Base-by-base conservation (phyloP, 1,140 invertebrate genomes). In the Drosophila oshimai region DNA sequence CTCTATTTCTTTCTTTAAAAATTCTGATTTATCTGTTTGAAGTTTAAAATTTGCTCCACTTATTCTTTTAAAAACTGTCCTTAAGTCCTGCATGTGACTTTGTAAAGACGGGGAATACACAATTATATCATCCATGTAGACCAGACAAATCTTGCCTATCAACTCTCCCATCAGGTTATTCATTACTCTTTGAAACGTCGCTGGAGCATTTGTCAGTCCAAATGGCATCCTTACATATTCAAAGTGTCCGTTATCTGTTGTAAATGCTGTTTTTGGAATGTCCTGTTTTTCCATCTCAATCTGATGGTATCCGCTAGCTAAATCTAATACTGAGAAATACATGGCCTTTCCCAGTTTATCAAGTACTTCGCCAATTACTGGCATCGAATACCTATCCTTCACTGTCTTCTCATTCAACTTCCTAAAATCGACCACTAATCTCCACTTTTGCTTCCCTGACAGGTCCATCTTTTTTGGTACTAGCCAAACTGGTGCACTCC, bases 311-410 rank as follows among this genome's bases (percentile, higher is more conserved):
- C 93, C 93, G 44, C 71, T 89, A 0, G 69, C 68, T 6, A 93
- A 41, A 74, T 94, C 92, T 4, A 93, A 47, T 0, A 80, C 81
- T 2, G 80, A 79, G 61, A 93, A 93, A 49, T 90, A 92, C 37
- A 74, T 81, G 4, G 80, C 62, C 6, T 77, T 83, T 3, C 78
- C 87, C 36, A 94, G 46, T 24, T 74, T 67, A 47, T 92, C 84
- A 4, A 94, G 58, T 13, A 89, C 88, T 12, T 92, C 90, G 15
- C 90, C 89, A 33, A 93, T 90, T 13, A 89, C 76, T 6, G 92
- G 92, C 22, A 94, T 61, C 5, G 93, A 93, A 74, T 91, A 94
- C 31, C 62, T 78, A 72, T 94, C 93, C 5, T 76, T 78, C 18
- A 91, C 36, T 10, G 36, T 37, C 10, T 37, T 37, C 9, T 37